These are phyloP conservation scores for Sebastes kiyomatsui DNA, from an alignment of 2,797 vertebrate species.

Conservation along the genomic window DNA sequence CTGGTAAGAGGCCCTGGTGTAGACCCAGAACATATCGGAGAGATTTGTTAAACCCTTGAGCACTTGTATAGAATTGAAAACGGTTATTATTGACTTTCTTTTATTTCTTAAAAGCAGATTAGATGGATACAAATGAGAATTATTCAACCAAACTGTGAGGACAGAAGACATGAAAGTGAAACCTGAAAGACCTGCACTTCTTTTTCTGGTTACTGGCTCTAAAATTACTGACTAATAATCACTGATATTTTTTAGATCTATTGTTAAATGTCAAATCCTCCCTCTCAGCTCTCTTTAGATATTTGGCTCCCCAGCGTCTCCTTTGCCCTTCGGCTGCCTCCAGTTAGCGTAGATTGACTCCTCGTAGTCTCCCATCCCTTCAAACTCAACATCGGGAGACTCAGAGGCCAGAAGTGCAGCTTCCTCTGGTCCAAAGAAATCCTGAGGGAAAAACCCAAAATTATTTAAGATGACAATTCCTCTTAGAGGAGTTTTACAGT, in stretches of 20 bases:
- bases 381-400: constrained; percentile 85
- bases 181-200: background rate
- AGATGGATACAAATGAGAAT: background rate
- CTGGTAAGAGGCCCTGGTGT: too few relatives aligned
- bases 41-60: background rate
- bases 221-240: background rate
- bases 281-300: background rate
- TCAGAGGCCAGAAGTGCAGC: constrained; percentile 2
- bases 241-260: background rate
- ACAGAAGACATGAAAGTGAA: background rate
- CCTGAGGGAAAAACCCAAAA: constrained; percentile 15
- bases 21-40: too few relatives aligned
- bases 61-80: background rate
- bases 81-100: background rate
- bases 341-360: constrained; percentile 87
- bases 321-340: constrained; percentile 74
- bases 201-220: background rate
- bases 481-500: background rate
- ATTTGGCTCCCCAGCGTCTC: constrained; percentile 50
- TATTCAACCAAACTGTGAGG: background rate
- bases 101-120: background rate
- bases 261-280: background rate
- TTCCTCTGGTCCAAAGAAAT: constrained; percentile 56
- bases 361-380: constrained; percentile 88
- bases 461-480: background rate